A percentile compares a stretch with the other conserved stretches of the same genome.
Conservation (phyloP, 2,797 vertebrate genomes). For the Eleutherodactylus coqui region DNA sequence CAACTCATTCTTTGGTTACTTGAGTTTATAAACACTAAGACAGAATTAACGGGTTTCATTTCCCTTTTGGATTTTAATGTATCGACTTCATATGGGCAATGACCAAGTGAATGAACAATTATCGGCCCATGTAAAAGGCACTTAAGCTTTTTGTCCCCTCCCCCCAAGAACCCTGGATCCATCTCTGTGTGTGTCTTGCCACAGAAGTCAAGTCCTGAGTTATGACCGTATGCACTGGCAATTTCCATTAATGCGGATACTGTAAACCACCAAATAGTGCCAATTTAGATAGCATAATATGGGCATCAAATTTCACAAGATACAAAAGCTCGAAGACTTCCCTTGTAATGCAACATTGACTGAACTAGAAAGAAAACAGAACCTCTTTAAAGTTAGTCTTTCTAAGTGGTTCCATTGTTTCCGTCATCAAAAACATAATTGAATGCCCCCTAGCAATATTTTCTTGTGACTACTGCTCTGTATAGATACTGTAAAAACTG, state of each 20-base stretch:
- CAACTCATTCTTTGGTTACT: not conserved
- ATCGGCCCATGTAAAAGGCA: too few relatives aligned
- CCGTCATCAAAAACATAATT: not conserved
- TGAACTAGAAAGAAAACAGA: not conserved
- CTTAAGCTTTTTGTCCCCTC: too few relatives aligned
- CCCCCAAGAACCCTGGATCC: too few relatives aligned
- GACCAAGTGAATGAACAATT: not conserved
- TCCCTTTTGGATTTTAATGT: not conserved
- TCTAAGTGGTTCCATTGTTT: not conserved
- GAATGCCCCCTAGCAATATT: not conserved
- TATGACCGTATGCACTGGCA: not conserved
- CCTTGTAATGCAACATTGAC: not conserved
- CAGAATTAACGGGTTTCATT: not conserved
- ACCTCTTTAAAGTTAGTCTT: not conserved
- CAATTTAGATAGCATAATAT: not conserved
- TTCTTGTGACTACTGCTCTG: not conserved
- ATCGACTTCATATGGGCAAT: not conserved
- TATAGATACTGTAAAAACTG: not conserved
- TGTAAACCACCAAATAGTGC: not conserved
- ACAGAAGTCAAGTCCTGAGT: not conserved
- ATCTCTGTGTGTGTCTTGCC: not conserved
- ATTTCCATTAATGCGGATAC: not conserved
- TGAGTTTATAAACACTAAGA: not conserved
- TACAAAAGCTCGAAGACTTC: not conserved
- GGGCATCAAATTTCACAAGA: not conserved